Percentiles rank a stretch among this genome's conserved stretches.
Evolutionary conservation across 2,113 vertebrate species (phyloP).

Genomic region (Gymnorhina tibicen): DNA sequence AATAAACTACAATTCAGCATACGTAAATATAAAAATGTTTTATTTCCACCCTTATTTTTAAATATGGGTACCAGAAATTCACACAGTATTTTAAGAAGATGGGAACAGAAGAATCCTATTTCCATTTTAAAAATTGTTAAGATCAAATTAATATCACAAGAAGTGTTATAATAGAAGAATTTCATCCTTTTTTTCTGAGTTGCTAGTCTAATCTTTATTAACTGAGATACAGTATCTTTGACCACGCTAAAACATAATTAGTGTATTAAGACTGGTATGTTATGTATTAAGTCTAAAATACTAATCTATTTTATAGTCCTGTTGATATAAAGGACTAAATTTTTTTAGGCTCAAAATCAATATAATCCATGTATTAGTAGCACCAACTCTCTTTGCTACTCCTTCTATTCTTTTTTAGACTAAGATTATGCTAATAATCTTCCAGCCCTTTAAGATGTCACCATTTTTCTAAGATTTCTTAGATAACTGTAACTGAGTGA

Average conservation of each 20-base stretch:
- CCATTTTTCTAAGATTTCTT: background rate
- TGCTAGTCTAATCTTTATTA: background rate
- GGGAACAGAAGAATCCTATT: background rate
- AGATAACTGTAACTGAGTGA: background rate
- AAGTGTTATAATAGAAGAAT: background rate
- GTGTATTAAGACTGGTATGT: background rate
- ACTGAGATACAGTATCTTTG: background rate
- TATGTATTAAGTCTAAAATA: background rate
- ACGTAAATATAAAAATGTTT: background rate
- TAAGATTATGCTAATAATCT: background rate
- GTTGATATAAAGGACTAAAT: background rate
- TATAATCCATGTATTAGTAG: background rate
- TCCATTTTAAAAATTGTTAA: background rate
- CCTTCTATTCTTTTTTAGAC: background rate
- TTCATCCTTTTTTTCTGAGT: background rate
- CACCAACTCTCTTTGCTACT: background rate
- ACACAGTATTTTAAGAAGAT: background rate
- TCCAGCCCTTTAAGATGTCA: background rate
- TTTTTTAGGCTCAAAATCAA: background rate
- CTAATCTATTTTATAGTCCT: background rate
- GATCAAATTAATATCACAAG: background rate
- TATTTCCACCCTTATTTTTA: background rate
- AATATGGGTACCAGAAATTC: background rate
- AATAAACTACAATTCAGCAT: background rate
- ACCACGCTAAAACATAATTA: background rate